Evolutionary conservation across 1,140 invertebrate species (phyloP).

Genomic region (Choristoneura fumiferana): DNA sequence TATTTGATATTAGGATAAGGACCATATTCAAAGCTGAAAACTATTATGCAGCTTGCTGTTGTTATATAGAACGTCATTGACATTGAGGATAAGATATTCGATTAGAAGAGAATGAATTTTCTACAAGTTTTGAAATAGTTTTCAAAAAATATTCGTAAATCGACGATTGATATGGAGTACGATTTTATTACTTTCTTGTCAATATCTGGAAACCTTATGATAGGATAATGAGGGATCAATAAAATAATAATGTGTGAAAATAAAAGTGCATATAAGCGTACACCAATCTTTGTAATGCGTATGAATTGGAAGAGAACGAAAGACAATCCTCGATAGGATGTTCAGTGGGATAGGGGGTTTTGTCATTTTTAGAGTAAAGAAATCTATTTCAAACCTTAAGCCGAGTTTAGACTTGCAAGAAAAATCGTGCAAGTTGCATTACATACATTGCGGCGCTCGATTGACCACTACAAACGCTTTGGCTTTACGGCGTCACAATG

Average conservation of each 20-base stretch:
- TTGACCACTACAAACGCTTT: too few relatives aligned
- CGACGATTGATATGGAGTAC: slow-evolving; percentile 27
- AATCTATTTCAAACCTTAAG: slow-evolving; percentile 69
- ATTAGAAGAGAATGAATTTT: slow-evolving; percentile 35
- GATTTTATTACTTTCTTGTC: slow-evolving; percentile 33
- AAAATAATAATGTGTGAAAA: slow-evolving; percentile 41
- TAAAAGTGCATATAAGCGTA: slow-evolving; percentile 26
- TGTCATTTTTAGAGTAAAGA: slow-evolving; percentile 29
- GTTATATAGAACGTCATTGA: slow-evolving; percentile 30
- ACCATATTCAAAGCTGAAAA: slow-evolving; percentile 29
- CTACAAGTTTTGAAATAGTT: slow-evolving; percentile 69
- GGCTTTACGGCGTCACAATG: too few relatives aligned
- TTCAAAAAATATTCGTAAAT: slow-evolving; percentile 33
- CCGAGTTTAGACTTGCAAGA: too few relatives aligned
- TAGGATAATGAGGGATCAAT: slow-evolving; percentile 67
- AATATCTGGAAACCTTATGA: slow-evolving; percentile 47
- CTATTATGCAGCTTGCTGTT: slow-evolving; percentile 37
- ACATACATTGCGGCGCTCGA: too few relatives aligned
- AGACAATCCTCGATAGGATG: too few relatives aligned
- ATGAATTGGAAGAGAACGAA: too few relatives aligned
- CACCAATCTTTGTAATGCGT: background rate
- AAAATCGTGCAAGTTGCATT: too few relatives aligned
- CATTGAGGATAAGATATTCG: slow-evolving; percentile 25
- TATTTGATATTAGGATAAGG: slow-evolving; percentile 39
- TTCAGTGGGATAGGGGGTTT: background rate